These are phyloP conservation scores for Parauchenoglanis punctatus DNA, from an alignment of 2,797 vertebrate species.

Conservation along the genomic window DNA sequence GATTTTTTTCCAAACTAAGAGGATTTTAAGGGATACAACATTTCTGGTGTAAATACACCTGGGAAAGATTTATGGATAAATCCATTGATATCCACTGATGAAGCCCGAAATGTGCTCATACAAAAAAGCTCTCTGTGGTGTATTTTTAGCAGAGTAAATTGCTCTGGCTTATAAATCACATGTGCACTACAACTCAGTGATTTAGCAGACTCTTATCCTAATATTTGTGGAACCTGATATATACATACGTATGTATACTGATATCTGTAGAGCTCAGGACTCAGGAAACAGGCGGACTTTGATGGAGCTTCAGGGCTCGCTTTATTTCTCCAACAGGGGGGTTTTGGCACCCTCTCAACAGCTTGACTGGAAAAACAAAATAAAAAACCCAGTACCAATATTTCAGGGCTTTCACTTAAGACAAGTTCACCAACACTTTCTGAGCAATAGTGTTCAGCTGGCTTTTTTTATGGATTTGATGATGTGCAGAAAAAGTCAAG, in stretches of 20 bases:
- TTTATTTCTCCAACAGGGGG: not conserved
- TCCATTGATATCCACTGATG: not conserved
- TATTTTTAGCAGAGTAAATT: not conserved
- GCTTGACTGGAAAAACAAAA: not conserved
- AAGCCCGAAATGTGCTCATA: not conserved
- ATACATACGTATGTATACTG: not conserved
- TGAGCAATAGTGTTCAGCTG: not conserved
- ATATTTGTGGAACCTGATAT: not conserved
- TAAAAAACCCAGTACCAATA: not conserved
- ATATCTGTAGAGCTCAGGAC: not conserved
- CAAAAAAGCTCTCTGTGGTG: not conserved
- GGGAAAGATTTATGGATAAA: not conserved
- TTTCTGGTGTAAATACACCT: not conserved
- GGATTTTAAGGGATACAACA: not conserved
- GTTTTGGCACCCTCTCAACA: not conserved
- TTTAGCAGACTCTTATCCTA: not conserved
- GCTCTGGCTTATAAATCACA: not conserved
- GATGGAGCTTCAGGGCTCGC: not conserved
- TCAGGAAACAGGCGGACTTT: not conserved
- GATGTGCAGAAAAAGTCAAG: conserved; percentile 11
- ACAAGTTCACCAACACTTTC: not conserved
- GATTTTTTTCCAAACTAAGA: not conserved
- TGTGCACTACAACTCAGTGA: not conserved
- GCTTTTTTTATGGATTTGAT: not conserved
- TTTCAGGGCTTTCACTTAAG: not conserved